Evolutionary conservation across 2,797 vertebrate genomes (phyloP).

Genomic region (Pitangus sulphuratus): DNA sequence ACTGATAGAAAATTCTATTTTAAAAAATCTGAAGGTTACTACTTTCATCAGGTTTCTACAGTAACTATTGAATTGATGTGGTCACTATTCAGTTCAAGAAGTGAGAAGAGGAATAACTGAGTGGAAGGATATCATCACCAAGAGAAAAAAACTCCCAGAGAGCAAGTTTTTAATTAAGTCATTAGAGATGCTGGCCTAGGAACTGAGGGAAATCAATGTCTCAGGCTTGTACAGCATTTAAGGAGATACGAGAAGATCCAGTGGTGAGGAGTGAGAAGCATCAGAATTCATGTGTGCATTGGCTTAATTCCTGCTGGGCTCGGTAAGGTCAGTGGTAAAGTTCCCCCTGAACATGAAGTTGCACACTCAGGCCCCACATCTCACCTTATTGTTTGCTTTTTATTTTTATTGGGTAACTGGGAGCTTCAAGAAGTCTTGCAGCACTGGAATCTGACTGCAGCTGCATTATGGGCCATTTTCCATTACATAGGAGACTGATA

Average conservation of each 20-base stretch:
- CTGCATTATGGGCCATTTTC: neutral
- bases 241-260: neutral
- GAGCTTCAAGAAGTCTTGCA: neutral
- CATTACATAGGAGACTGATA: neutral
- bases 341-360: neutral
- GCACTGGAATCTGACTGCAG: neutral
- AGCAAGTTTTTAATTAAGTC: neutral
- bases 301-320: neutral
- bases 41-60: neutral
- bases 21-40: neutral
- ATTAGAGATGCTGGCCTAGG: neutral
- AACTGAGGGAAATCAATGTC: neutral
- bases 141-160: neutral
- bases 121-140: neutral
- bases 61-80: neutral
- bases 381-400: neutral
- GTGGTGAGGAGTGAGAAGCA: neutral
- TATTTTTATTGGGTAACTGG: neutral
- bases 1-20: neutral
- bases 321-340: neutral
- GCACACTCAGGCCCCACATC: fast-evolving
- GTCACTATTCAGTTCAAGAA: neutral
- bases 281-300: neutral
- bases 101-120: neutral
- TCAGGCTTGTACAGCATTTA: neutral